Evolutionary conservation across 2,797 vertebrate genomes (phyloP).

Genomic region (Gastrophryne carolinensis): DNA sequence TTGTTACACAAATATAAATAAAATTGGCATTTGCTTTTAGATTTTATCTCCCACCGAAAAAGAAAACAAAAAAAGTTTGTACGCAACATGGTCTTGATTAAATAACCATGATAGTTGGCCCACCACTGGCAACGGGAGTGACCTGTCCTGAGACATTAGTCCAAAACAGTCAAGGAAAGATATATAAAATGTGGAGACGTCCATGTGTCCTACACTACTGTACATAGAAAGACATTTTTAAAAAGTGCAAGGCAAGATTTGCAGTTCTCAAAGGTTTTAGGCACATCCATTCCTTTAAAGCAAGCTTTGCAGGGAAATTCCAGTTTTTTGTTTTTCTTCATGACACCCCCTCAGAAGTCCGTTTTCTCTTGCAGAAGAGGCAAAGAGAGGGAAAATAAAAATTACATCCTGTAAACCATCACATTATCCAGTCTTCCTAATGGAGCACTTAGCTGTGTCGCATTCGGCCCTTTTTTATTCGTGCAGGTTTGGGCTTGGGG

Average conservation of each 20-base stretch:
- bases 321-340: constrained; percentile 71
- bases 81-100: background rate
- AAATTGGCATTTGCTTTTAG: constrained; percentile 65
- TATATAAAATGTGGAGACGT: constrained; percentile 77
- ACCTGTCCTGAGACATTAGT: constrained; percentile 72
- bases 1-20: constrained; percentile 69
- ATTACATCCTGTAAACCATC: constrained; percentile 63
- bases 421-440: constrained; percentile 53
- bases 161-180: constrained; percentile 71
- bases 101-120: constrained; percentile 1
- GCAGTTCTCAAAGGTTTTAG: constrained; percentile 68
- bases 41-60: constrained; percentile 72
- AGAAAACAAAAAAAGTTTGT: constrained; percentile 67
- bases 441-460: constrained; percentile 79
- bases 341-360: constrained; percentile 71
- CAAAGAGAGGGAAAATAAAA: constrained; percentile 45
- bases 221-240: constrained; percentile 84
- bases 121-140: constrained; percentile 41
- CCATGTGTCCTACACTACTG: constrained; percentile 74
- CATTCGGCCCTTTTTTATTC: constrained; percentile 92
- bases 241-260: constrained; percentile 81
- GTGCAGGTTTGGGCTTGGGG: constrained; percentile 95
- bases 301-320: constrained; percentile 73
- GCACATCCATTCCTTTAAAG: constrained; percentile 77
- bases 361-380: constrained; percentile 62